These are phyloP conservation scores for Cossypha caffra DNA, from an alignment of 2,797 vertebrate species.

Conservation along the genomic window DNA sequence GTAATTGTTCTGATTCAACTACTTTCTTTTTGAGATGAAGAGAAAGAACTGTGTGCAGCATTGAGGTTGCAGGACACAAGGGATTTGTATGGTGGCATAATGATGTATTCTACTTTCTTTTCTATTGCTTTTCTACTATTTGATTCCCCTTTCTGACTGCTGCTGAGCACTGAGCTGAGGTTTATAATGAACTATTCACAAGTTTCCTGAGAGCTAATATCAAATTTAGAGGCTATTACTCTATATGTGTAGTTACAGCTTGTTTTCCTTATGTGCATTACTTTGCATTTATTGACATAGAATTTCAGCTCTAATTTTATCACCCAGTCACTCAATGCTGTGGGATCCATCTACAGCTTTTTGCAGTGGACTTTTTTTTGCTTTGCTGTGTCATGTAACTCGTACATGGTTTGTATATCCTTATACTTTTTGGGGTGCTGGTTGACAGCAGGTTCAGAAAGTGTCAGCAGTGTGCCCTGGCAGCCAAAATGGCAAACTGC, in stretches of 20 bases:
- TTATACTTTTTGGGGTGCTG: not conserved
- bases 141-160: not conserved
- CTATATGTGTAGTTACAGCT: not conserved
- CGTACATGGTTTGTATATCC: not conserved
- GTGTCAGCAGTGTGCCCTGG: not conserved
- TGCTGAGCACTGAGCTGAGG: not conserved
- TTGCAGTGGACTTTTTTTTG: not conserved
- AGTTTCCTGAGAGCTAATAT: not conserved
- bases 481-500: not conserved
- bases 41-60: not conserved
- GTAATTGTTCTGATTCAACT: not conserved
- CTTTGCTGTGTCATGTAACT: fast-evolving
- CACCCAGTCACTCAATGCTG: not conserved
- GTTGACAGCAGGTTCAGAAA: not conserved
- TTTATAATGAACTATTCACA: not conserved
- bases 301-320: not conserved
- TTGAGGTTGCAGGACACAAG: not conserved
- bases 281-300: not conserved
- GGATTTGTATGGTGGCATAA: not conserved
- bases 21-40: not conserved
- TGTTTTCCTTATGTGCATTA: not conserved
- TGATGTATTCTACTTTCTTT: not conserved
- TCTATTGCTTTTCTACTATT: not conserved
- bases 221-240: not conserved
- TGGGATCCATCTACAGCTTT: not conserved